phyloP scores from a whole-genome alignment of 1,140 invertebrate genomes.

The Dolichoris vasculosae region DNA sequence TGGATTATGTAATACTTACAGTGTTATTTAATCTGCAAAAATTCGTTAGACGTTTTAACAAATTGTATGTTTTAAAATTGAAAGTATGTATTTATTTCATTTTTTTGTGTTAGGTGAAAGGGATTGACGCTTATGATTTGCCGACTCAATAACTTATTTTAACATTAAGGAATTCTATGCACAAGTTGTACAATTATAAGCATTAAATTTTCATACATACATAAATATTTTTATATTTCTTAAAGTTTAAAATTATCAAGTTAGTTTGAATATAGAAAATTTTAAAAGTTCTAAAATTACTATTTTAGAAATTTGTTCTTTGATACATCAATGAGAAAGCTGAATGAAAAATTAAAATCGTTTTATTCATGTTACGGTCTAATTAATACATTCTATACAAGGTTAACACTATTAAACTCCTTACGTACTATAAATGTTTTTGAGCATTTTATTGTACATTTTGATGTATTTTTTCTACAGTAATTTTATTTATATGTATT shows the following conservation, averaged over 20 bases:
- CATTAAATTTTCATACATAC: not conserved
- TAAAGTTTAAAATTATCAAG: not conserved
- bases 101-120: not conserved
- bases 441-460: not conserved
- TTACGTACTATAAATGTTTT: not conserved
- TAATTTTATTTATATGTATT: too few species aligned
- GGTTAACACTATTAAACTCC: constrained; percentile 13
- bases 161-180: not conserved
- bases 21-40: not conserved
- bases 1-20: not conserved
- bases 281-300: not conserved
- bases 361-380: constrained; percentile 19
- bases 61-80: not conserved
- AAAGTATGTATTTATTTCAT: not conserved
- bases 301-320: not conserved
- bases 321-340: constrained; percentile 31
- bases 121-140: not conserved
- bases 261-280: not conserved
- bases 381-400: constrained; percentile 42
- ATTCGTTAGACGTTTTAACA: not conserved
- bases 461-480: too few species aligned
- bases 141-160: constrained; percentile 2
- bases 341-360: constrained; percentile 21
- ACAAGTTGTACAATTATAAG: not conserved
- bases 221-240: not conserved